Evolutionary conservation across 2,113 vertebrate species (phyloP).

Genomic region (Alligator sinensis): DNA sequence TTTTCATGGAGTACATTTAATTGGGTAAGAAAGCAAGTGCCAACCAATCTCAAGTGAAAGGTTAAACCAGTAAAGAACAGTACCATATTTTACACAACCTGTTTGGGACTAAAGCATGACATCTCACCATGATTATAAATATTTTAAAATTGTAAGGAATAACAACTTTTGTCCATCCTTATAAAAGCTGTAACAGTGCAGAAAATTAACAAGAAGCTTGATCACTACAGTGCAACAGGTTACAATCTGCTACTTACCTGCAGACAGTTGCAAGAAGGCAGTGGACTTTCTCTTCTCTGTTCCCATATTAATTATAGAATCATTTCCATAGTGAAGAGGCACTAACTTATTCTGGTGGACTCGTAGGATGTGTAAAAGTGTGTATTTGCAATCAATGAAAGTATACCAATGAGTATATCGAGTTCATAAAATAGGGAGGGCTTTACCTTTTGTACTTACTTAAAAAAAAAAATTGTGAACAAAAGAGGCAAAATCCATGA

Average conservation of each 20-base stretch:
- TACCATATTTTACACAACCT: conserved; percentile 27
- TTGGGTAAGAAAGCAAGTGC: background rate
- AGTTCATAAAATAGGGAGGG: background rate
- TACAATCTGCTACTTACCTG: background rate
- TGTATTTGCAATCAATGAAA: background rate
- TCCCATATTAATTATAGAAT: background rate
- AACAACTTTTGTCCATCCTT: background rate
- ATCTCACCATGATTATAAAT: background rate
- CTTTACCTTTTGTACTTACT: background rate
- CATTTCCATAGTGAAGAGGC: background rate
- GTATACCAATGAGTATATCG: background rate
- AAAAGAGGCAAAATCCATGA: background rate
- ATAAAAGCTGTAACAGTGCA: background rate
- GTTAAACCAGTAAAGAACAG: conserved; percentile 33
- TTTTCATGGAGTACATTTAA: conserved; percentile 34
- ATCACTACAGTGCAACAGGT: background rate
- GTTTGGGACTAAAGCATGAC: conserved; percentile 38
- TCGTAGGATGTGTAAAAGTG: background rate
- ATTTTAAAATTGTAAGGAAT: background rate
- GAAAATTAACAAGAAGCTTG: background rate
- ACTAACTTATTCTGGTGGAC: background rate
- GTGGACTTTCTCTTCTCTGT: background rate
- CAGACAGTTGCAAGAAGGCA: background rate
- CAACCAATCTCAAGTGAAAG: conserved; percentile 49
- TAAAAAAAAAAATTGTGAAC: background rate